Base-by-base conservation (phyloP, 2,888 invertebrate species). In the Lepidochitona cinerea region DNA sequence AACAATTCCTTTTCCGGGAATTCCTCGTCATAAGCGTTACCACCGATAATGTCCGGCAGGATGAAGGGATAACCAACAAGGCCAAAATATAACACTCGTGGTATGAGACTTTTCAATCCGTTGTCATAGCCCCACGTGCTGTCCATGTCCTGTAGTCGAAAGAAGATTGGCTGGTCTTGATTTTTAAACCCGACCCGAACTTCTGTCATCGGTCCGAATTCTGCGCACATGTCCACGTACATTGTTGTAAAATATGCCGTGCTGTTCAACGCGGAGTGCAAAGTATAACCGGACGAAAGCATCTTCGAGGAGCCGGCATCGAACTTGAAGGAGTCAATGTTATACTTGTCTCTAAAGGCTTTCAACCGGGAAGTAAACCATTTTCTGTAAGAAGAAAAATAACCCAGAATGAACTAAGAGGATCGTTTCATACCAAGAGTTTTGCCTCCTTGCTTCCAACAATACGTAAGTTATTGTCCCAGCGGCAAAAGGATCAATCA, bases 21-120 rank as follows among this genome's bases (percentile, higher is more conserved):
- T 18, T 78, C 41, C 36, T 69, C 65, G n/a, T n/a, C n/a, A 26
- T 76, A 72, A 26, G 71, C 69, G 14, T 77, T 74, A 14, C 41
- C 97, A 0, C 97, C 97, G 0, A 98, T 96, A 0, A 97, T 95
- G 0, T 97, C 97, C 0, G 97, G 96, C 92, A 97, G 94, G 41
- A 97, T 93, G 83, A 97, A 97, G 0, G 94, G 93, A 89, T 95
- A 97, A 0, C 98, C 98, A 82, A 97, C 95, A 32, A 97, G 93
- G 18, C 88, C 84, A 1, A 86, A 75, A 0, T 84, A 79, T 23
- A 88, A 90, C 76, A 96, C 94, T 0, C 96, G 95, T 0, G 97
- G 96, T 81, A 98, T 95, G 0, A 97, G 94, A 3, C 94, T 93
- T 76, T 93, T 90, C 0, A 96, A 91, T 0, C 95, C 96, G 85